Evolutionary conservation across 2,113 vertebrate species (phyloP), one percentile per base, ranked within the genome.

Genomic region (Emydura subglobosa): DNA sequence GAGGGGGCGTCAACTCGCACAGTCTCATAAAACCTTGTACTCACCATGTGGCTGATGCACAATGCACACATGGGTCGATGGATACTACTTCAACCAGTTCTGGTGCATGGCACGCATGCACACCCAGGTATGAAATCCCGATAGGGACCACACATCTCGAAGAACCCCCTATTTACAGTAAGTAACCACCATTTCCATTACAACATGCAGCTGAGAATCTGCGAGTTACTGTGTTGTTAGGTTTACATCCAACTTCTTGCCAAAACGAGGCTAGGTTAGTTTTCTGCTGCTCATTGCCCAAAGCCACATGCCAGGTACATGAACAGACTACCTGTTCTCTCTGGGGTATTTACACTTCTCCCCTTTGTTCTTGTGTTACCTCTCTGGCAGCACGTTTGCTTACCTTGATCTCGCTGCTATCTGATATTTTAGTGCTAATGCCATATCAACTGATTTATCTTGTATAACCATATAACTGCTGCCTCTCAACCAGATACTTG

Each of bases 221-320:
- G 50, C 85, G 91, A 68, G 85, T 88, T 91, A 44, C 94, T 90
- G 78, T 91, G 59, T 88, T 94, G 85, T 90, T 82, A 83, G 50
- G 19, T 95, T 88, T 83, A 72, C 5, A 0, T 87, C 76, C 51
- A 90, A 80, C 24, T 54, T 79, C 65, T 74, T 90, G 78, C 59
- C 76, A 97, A 87, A 72, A 97, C 93, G 85, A 96, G 76, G 42
- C 91, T 92, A 80, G 91, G 97, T 96, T 97, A 96, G 95, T 96
- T 96, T 97, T 72, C 93, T 97, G 95, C 91, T 88, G 51, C 84
- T 83, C 95, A 85, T 96, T 96, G 90, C 90, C 72, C 76, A 72
- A 78, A 13, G 0, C 91, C 90, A 94, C 65, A 13, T 59, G 19
- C 31, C 29, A 29, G 12, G 13, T 65, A 65, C 34, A 65, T 65